Base-by-base conservation (phyloP, 2,797 vertebrate species). In the Pygocentrus nattereri region DNA sequence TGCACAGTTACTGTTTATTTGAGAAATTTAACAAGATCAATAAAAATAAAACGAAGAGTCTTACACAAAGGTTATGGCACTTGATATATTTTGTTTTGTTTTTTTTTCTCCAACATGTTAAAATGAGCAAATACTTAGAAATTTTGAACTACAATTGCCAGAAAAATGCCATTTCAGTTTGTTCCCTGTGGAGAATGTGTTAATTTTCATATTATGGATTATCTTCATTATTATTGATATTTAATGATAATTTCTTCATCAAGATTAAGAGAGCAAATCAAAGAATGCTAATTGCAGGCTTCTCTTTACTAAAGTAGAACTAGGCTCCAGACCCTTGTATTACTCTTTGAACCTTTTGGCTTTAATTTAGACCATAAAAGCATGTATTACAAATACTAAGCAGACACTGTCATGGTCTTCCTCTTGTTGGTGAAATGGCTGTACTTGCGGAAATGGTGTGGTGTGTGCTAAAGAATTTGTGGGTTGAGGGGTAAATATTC, bases 311-410 rank as follows among this genome's bases (percentile, higher is more conserved):
- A 44, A 41, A 44, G 2, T 10, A 34, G 5, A 68, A 68, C 10
- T 25, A 19, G 25, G 44, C 18, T 2, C 30, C 30, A 34, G 61
- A 31, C 38, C n/a, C 41, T 69, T 25, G 15, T 47, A 47, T 16
- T 16, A 69, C 15, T 31, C 61, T 34, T 27, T 64, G 69, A 72
- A 31, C 47, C 13, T 47, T 58, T 44, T 5, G 16, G 30, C 5
- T 27, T 34, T 68, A 12, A 69, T 69, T 79, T 18, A 13, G 8
- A 75, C 21, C 13, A 12, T 50, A 41, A 68, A 78, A 69, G 61
- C 18, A 68, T 59, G 76, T 21, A 15, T 31, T 30, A 5, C 56
- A 65, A 59, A 69, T 70, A 3, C 11, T 50, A 50, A 82, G 49
- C 76, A 78, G 50, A 82, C 41, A 16, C 15, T 47, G 13, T 5